Evolutionary conservation across 2,797 vertebrate genomes (phyloP).

Genomic region (Chiropotes sagulatus): DNA sequence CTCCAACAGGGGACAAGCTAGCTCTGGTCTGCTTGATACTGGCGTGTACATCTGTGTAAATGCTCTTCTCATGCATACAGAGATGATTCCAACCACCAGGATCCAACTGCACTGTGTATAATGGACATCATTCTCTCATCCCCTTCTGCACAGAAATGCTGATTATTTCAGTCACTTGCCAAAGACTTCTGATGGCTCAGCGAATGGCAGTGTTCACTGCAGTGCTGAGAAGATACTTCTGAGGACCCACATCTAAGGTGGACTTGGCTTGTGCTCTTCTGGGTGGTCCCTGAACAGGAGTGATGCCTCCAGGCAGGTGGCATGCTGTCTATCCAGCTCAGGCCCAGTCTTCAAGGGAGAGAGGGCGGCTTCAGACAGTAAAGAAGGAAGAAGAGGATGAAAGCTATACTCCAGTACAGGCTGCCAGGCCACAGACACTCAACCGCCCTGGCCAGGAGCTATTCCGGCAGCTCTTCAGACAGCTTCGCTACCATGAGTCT

Average conservation of each 20-base stretch:
- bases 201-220: neutral
- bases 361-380: neutral
- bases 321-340: conserved; percentile 43
- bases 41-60: neutral
- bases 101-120: neutral
- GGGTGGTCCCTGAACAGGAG: neutral
- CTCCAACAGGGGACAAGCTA: neutral
- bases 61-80: neutral
- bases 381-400: conserved; percentile 69
- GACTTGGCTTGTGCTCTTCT: neutral
- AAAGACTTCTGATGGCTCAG: conserved; percentile 22
- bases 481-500: conserved; percentile 77
- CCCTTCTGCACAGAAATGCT: neutral
- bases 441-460: conserved; percentile 76
- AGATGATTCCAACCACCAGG: neutral
- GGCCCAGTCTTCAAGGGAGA: conserved; percentile 46
- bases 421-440: conserved; percentile 70
- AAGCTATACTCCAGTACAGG: neutral
- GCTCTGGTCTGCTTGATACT: neutral
- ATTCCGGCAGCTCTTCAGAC: conserved; percentile 77
- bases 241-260: neutral
- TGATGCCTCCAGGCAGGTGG: conserved; percentile 73
- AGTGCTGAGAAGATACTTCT: neutral
- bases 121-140: neutral
- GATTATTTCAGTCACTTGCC: conserved; percentile 40